phyloP scores from a whole-genome alignment of 2,888 invertebrate species.

The Julus scanicus region DNA sequence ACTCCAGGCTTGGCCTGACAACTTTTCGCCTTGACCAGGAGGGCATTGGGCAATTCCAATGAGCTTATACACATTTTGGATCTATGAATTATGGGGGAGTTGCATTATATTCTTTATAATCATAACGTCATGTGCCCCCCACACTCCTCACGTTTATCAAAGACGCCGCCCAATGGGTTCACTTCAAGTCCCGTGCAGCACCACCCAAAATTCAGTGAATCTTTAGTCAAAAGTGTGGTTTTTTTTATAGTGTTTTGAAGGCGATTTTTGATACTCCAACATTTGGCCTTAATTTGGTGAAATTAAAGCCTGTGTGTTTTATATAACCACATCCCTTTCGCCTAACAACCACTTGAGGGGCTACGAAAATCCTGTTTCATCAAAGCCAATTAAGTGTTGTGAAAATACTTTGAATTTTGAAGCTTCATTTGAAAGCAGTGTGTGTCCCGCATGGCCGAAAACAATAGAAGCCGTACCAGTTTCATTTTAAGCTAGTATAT shows the following conservation, averaged over 20 bases:
- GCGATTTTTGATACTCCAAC: background rate
- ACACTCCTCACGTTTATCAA: conserved; percentile 20
- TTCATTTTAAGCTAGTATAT: too few species aligned
- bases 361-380: too few species aligned
- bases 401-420: too few species aligned
- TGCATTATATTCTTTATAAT: background rate
- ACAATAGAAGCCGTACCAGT: too few species aligned
- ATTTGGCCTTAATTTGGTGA: conserved; percentile 2
- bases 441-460: too few species aligned
- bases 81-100: conserved; percentile 12
- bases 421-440: too few species aligned
- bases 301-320: background rate
- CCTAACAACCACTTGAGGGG: background rate
- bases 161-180: background rate
- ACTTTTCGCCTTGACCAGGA: conserved; percentile 18
- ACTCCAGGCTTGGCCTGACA: conserved; percentile 25
- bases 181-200: background rate
- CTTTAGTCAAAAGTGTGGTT: background rate
- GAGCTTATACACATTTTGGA: background rate
- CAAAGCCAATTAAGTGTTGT: too few species aligned
- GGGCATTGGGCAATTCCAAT: conserved; percentile 23
- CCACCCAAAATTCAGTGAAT: conserved; percentile 3
- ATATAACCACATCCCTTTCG: background rate
- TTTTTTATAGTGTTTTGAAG: background rate
- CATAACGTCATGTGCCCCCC: background rate